These are phyloP conservation scores for Palythoa heliodiscus DNA, from an alignment of 92 coral and sea anemone genomes.

Conservation along the genomic window DNA sequence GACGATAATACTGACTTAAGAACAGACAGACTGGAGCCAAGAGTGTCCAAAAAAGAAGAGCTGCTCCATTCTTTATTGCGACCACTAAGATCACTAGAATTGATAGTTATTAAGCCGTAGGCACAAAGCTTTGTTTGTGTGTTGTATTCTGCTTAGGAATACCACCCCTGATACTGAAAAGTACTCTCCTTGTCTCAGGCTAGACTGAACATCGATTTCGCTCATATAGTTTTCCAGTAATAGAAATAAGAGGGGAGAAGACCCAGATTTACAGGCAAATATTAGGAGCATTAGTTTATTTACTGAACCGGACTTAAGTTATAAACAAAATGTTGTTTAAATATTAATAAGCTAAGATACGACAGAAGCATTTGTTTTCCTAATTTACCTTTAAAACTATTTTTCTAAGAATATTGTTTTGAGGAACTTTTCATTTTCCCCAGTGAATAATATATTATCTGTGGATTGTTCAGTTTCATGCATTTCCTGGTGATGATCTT, in stretches of 20 bases:
- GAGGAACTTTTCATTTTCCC: neutral
- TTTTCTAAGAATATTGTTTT: neutral
- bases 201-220: neutral
- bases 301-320: neutral
- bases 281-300: neutral
- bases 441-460: neutral
- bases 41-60: conserved; percentile 9
- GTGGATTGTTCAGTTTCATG: neutral
- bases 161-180: neutral
- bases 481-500: neutral
- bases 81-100: conserved; percentile 15
- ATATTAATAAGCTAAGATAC: neutral
- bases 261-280: neutral
- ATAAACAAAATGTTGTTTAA: conserved; percentile 29
- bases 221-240: neutral
- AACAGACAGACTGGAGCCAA: conserved; percentile 40
- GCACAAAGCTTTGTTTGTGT: conserved; percentile 21
- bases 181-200: conserved; percentile 1
- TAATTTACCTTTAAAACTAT: neutral
- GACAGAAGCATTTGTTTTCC: neutral
- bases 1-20: neutral
- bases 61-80: conserved; percentile 11
- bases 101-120: conserved; percentile 39
- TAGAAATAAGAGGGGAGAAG: conserved; percentile 12
- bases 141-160: conserved; percentile 3